A percentile compares a stretch with the other conserved stretches of the same genome.
These are phyloP conservation scores for Dipodomys ordii DNA, from an alignment of 2,113 vertebrate species.

Conservation along the genomic window DNA sequence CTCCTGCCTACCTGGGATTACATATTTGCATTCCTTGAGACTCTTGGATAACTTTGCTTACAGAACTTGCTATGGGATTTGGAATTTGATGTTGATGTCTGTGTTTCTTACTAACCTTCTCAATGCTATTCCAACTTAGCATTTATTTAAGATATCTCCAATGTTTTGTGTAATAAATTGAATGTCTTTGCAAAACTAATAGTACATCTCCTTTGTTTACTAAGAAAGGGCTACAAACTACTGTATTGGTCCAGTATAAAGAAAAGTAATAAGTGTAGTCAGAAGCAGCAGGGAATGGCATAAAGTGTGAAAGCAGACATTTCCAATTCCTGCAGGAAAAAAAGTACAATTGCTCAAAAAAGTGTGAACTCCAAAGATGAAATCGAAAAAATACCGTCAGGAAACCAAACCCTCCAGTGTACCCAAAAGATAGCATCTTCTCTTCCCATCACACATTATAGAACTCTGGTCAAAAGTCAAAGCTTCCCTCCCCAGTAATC, in stretches of 20 bases:
- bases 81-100: background rate
- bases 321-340: background rate
- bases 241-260: background rate
- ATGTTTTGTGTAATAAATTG: background rate
- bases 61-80: background rate
- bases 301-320: background rate
- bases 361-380: background rate
- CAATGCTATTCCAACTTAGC: background rate
- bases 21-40: background rate
- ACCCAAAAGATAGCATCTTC: accelerated
- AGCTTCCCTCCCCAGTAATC: background rate
- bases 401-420: background rate
- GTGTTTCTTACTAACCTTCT: background rate
- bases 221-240: background rate
- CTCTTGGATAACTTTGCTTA: background rate
- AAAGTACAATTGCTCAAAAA: background rate
- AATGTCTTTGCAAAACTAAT: background rate
- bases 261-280: background rate
- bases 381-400: background rate
- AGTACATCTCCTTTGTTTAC: background rate
- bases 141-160: background rate
- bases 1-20: too few relatives aligned
- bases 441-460: accelerated
- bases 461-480: background rate
- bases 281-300: background rate